Conservation (phyloP, 2,888 invertebrate species). For the Cordylochernes scorpioides region DNA sequence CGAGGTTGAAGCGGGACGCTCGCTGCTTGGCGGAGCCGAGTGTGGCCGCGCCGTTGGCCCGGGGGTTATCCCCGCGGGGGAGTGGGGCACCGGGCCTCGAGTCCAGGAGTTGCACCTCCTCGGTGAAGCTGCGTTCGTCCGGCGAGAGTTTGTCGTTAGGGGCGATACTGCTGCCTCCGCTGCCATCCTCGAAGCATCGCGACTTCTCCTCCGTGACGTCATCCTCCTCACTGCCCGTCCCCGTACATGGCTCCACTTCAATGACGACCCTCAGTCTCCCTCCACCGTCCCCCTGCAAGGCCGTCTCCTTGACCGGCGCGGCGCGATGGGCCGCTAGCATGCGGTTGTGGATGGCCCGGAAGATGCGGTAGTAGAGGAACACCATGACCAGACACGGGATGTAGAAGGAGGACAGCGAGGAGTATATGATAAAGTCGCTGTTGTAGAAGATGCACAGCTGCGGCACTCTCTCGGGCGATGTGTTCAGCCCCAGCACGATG, state of each 20-base stretch:
- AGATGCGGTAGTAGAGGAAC: constrained; percentile 86
- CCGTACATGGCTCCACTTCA: constrained; percentile 28
- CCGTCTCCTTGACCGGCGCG: constrained; percentile 37
- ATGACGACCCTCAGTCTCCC: constrained; percentile 31
- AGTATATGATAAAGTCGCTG: constrained; percentile 89
- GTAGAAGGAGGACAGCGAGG: constrained; percentile 94
- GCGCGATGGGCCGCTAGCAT: constrained; percentile 28
- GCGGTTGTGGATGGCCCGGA: constrained; percentile 52
- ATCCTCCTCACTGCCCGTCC: constrained; percentile 49
- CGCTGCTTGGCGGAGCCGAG: constrained; percentile 5
- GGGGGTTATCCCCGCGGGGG: not conserved
- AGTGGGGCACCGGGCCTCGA: constrained; percentile 2
- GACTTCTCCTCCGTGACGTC: constrained; percentile 13
- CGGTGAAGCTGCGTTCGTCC: constrained; percentile 1
- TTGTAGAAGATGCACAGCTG: constrained; percentile 70
- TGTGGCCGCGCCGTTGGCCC: constrained; percentile 2
- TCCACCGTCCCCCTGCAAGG: constrained; percentile 16
- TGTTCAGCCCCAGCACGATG: constrained; percentile 81
- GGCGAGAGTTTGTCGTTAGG: constrained; percentile 1
- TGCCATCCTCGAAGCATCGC: constrained; percentile 16
- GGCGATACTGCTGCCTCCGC: constrained; percentile 1
- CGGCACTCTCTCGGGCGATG: constrained; percentile 53
- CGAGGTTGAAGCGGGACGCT: constrained; percentile 15
- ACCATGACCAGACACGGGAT: constrained; percentile 97
- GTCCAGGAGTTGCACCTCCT: constrained; percentile 1